Evolutionary conservation across 2,113 vertebrate genomes (phyloP).

Genomic region (Rhabdornis inornatus): DNA sequence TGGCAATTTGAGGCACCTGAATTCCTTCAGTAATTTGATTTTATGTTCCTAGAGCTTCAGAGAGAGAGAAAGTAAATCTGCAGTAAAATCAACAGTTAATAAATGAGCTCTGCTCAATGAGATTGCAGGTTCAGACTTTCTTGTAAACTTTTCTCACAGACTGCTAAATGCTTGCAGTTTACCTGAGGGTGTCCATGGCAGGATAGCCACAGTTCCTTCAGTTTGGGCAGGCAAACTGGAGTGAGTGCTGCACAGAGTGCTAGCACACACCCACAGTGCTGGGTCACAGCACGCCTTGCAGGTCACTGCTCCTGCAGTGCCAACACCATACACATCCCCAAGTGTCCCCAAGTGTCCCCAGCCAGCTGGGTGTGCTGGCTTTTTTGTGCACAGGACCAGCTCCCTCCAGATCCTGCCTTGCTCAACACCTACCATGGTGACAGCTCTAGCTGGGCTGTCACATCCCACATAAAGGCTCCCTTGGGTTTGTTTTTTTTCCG

Average conservation of each 20-base stretch:
- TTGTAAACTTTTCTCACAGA: not conserved
- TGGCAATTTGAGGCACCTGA: not conserved
- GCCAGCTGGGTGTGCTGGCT: fast-evolving
- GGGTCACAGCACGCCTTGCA: not conserved
- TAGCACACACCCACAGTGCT: fast-evolving
- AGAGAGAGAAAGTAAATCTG: not conserved
- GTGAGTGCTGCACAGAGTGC: fast-evolving
- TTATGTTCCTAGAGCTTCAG: not conserved
- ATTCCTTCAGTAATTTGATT: not conserved
- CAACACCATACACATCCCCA: fast-evolving
- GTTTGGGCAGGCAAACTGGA: fast-evolving
- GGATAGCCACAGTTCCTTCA: not conserved
- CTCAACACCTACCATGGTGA: not conserved
- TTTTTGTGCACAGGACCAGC: not conserved
- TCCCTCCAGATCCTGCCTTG: not conserved
- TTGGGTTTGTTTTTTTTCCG: not conserved
- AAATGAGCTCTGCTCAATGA: not conserved
- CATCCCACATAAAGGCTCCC: fast-evolving
- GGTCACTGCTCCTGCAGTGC: not conserved
- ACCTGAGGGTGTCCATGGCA: too few relatives aligned
- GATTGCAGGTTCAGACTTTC: not conserved
- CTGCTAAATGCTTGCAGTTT: not conserved
- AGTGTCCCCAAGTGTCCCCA: not conserved
- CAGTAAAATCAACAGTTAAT: not conserved
- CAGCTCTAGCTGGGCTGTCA: not conserved